These are phyloP conservation scores for Indri indri DNA, from an alignment of 2,113 vertebrate species.

Conservation along the genomic window DNA sequence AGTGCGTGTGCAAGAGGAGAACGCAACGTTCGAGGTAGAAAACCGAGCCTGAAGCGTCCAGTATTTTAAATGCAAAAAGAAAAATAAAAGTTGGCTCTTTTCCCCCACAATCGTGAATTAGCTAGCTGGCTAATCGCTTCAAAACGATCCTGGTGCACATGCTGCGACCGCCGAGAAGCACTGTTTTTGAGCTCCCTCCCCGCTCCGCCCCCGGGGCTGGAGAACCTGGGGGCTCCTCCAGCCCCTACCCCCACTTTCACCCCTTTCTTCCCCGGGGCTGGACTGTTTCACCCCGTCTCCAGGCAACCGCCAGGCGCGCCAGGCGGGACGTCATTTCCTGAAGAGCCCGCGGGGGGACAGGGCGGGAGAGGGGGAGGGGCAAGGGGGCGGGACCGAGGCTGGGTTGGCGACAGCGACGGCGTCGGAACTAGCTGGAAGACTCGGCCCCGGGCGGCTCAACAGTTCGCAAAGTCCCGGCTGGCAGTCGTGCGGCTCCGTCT, in stretches of 20 bases:
- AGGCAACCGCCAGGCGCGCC: slow-evolving; percentile 78
- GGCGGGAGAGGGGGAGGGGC: slow-evolving; percentile 18
- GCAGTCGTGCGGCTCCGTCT: slow-evolving; percentile 9
- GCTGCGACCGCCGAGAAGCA: background rate
- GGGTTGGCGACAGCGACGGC: slow-evolving; percentile 41
- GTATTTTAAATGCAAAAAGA: background rate
- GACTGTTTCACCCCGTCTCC: slow-evolving; percentile 83
- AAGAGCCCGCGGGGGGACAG: slow-evolving; percentile 57
- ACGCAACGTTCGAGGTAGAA: background rate
- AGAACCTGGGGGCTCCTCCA: background rate
- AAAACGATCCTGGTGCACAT: background rate
- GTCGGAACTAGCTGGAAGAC: slow-evolving; percentile 72
- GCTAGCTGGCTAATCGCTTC: background rate
- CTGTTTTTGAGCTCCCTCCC: background rate
- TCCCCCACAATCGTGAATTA: background rate
- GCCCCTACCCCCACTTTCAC: slow-evolving; percentile 29
- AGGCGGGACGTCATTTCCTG: slow-evolving; percentile 85
- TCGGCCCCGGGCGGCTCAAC: slow-evolving; percentile 63
- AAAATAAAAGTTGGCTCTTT: slow-evolving; percentile 59
- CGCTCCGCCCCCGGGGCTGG: background rate
- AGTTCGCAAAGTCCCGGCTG: slow-evolving; percentile 69
- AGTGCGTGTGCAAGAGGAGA: background rate
- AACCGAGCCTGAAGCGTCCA: background rate
- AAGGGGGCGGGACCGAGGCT: slow-evolving; percentile 51
- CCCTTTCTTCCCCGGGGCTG: slow-evolving; percentile 29